Evolutionary conservation across 2,113 vertebrate genomes (phyloP).

Genomic region (Cottus gobio): DNA sequence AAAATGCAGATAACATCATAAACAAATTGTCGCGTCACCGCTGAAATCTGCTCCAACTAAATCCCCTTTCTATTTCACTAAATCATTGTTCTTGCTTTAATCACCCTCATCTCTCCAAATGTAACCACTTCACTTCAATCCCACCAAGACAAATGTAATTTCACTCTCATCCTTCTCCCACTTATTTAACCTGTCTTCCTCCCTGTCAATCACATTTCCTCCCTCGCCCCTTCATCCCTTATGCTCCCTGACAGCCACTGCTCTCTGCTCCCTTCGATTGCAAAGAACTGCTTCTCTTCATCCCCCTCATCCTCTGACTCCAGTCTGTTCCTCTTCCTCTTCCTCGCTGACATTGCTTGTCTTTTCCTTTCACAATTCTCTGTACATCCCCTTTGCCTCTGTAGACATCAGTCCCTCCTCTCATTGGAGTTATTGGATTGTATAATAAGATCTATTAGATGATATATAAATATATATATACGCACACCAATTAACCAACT

Average conservation of each 20-base stretch:
- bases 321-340: neutral
- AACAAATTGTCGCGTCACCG: neutral
- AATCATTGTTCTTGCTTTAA: neutral
- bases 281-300: slow-evolving; percentile 11
- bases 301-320: slow-evolving; percentile 20
- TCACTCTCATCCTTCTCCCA: neutral
- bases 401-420: neutral
- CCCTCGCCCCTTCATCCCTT: slow-evolving; percentile 9
- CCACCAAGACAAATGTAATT: neutral
- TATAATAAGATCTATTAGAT: too few relatives aligned
- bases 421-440: neutral
- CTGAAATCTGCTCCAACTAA: neutral
- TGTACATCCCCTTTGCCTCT: slow-evolving; percentile 5
- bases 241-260: neutral
- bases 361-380: slow-evolving; percentile 19
- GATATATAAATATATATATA: too few relatives aligned
- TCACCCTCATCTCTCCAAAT: neutral
- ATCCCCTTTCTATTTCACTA: neutral
- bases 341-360: slow-evolving; percentile 4
- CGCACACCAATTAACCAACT: slow-evolving; percentile 55
- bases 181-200: slow-evolving; percentile 6
- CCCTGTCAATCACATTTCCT: slow-evolving; percentile 10
- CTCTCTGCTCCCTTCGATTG: slow-evolving; percentile 20
- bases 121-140: neutral
- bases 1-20: slow-evolving; percentile 1